Base-by-base conservation (phyloP, 2,113 vertebrate species). In the Halichoeres trimaculatus region DNA sequence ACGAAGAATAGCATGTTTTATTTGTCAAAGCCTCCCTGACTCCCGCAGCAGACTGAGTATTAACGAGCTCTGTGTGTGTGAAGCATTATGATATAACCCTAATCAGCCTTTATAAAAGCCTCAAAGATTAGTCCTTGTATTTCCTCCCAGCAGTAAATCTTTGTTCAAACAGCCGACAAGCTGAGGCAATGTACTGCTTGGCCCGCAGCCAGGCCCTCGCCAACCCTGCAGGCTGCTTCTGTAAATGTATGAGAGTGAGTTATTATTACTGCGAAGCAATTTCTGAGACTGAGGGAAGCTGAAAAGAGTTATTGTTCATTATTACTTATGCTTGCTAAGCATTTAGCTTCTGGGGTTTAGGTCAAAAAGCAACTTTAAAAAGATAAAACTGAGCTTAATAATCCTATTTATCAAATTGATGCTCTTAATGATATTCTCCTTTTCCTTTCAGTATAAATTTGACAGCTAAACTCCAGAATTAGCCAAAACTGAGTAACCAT, bases 111-210 rank as follows among this genome's bases (percentile, higher is more conserved):
- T 56, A 55, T 22, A 74, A 71, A 80, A 80, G 36, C 65, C 50
- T 35, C 11, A 14, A 23, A 22, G 62, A 80, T 70, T 80, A 67
- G 58, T 47, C 35, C 62, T 67, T 74, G 50, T 47, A 67, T 74
- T 86, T 81, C 52, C 78, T 67, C 54, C 38, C 41, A 22, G 13
- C 1, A 19, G 19, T 68, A 70, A 78, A 76, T 73, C 68, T 34
- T 26, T 65, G 57, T 75, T 70, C 64, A 79, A 81, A 83, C 83
- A 85, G 56, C 71, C 72, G 54, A 58, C 64, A 55, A 70, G 67
- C 75, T 73, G 41, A 51, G 52, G 57, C 70, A 77, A 80, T 69
- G 69, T 72, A 64, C 79, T 69, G 80, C 74, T 70, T 72, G 72
- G 50, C 35, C 20, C 26, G 45, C 38, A 22, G 54, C 74, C 65